These are phyloP conservation scores for Agrochola litura DNA, from an alignment of 2,888 invertebrate genomes.

Conservation along the genomic window DNA sequence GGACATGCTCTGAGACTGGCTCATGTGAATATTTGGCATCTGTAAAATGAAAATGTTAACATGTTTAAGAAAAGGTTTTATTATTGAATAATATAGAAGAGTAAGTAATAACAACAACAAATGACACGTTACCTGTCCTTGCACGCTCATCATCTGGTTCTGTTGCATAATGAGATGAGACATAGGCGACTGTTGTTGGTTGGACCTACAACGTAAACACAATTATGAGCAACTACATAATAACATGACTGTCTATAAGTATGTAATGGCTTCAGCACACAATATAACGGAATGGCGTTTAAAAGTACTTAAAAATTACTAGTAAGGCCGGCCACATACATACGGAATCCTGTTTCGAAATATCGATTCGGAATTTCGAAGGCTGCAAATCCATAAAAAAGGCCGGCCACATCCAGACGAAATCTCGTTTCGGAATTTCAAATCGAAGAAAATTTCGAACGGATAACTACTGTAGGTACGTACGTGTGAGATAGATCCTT, in stretches of 20 bases:
- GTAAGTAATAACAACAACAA: slow-evolving; percentile 24
- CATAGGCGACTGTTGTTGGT: slow-evolving; percentile 89
- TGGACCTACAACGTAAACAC: slow-evolving; percentile 76
- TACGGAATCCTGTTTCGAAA: too few species aligned
- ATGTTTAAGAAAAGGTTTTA: neutral
- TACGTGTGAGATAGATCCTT: too few species aligned
- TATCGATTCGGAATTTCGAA: too few species aligned
- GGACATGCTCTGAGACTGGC: slow-evolving; percentile 92
- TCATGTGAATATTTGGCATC: slow-evolving; percentile 93
- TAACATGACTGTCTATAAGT: slow-evolving; percentile 17
- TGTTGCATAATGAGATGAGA: slow-evolving; percentile 89
- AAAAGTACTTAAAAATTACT: slow-evolving; percentile 4
- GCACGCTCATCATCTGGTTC: slow-evolving; percentile 89
- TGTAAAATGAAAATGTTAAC: slow-evolving; percentile 73
- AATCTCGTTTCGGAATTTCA: too few species aligned
- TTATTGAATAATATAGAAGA: neutral
- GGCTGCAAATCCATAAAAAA: too few species aligned
- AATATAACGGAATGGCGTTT: slow-evolving; percentile 2
- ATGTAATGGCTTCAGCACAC: slow-evolving; percentile 19
- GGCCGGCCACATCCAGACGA: too few species aligned
- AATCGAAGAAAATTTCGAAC: too few species aligned
- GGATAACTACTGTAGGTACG: too few species aligned
- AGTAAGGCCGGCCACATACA: too few species aligned
- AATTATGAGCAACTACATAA: slow-evolving; percentile 57
- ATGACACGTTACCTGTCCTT: slow-evolving; percentile 84